Conservation (phyloP, 2,113 vertebrate species). For the Xiphophorus couchianus region DNA sequence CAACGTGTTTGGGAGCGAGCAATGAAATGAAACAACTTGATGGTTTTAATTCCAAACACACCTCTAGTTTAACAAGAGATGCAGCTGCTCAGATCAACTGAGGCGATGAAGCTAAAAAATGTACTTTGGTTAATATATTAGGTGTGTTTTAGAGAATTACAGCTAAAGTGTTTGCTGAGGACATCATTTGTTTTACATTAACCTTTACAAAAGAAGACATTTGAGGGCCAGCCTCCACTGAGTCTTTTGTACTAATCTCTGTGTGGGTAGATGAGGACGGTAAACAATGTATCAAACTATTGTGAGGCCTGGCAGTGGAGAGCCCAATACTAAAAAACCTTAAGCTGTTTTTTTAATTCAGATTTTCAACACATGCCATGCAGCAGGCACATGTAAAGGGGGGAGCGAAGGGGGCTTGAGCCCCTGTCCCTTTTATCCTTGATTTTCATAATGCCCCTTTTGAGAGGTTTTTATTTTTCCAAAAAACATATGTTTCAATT, state of each 20-base stretch:
- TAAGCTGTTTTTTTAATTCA: not conserved
- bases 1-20: not conserved
- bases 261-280: not conserved
- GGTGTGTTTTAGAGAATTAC: not conserved
- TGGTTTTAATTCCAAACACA: not conserved
- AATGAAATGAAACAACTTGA: not conserved
- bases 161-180: not conserved
- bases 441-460: too few species aligned
- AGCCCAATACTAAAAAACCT: not conserved
- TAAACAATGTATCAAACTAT: not conserved
- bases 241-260: not conserved
- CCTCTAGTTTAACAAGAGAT: not conserved
- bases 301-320: not conserved
- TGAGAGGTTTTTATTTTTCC: too few species aligned
- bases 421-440: too few species aligned
- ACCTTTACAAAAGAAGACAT: not conserved
- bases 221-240: not conserved
- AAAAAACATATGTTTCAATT: too few species aligned
- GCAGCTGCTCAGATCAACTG: not conserved
- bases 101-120: not conserved
- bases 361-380: not conserved
- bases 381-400: not conserved
- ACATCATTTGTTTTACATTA: constrained; percentile 5
- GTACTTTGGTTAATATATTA: not conserved
- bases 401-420: too few species aligned